A percentile compares a stretch with the other conserved stretches of the same genome.
Evolutionary conservation across 2,797 vertebrate genomes (phyloP).

Genomic region (Mionectes olivaceus): DNA sequence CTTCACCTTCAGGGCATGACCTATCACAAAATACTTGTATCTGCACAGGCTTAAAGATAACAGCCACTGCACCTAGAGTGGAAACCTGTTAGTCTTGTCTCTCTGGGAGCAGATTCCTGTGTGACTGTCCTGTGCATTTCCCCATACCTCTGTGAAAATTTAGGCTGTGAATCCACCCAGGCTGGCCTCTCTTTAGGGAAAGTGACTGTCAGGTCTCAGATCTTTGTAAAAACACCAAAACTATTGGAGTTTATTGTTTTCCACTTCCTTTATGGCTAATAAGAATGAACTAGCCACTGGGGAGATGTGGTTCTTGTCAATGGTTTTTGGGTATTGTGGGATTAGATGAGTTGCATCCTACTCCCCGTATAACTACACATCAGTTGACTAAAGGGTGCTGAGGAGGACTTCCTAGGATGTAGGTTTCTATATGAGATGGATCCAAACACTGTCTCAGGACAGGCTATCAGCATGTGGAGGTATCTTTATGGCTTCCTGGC

Average conservation of each 20-base stretch:
- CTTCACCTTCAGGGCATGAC: not conserved
- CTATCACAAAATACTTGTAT: not conserved
- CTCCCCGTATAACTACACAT: not conserved
- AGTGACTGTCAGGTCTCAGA: not conserved
- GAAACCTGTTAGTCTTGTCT: not conserved
- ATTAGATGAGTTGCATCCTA: not conserved
- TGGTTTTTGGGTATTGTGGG: not conserved
- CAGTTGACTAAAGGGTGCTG: not conserved
- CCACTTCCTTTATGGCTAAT: not conserved
- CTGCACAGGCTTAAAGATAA: not conserved
- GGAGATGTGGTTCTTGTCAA: not conserved
- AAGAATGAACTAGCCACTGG: not conserved
- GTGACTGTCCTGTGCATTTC: not conserved
- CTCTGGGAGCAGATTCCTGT: not conserved
- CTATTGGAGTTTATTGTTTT: not conserved
- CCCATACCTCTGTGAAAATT: not conserved
- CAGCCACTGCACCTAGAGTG: not conserved
- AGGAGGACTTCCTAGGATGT: not conserved
- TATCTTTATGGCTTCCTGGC: not conserved
- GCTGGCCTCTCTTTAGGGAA: not conserved
- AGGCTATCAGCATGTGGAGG: not conserved
- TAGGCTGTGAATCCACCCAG: not conserved
- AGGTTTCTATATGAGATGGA: accelerated
- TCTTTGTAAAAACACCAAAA: not conserved
- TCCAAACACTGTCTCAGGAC: not conserved